Percentiles rank a stretch among this genome's conserved stretches.
phyloP scores from a whole-genome alignment of 1,140 invertebrate species.

The Tigriopus japonicus region DNA sequence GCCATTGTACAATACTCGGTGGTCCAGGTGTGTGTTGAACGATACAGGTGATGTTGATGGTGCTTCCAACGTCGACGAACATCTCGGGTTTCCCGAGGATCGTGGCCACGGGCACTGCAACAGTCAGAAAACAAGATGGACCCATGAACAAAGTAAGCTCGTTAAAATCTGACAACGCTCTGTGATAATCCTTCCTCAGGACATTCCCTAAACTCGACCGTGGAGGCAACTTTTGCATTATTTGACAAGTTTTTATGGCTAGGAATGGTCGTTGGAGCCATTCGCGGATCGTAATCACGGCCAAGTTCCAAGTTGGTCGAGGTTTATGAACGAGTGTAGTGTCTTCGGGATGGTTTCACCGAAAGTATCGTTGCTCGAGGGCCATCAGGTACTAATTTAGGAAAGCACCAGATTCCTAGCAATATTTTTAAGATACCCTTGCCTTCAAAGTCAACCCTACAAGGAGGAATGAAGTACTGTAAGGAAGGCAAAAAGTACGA shows the following conservation, averaged over 20 bases:
- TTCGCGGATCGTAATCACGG: neutral
- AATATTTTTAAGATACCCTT: too few relatives aligned
- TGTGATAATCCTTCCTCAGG: neutral
- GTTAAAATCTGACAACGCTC: neutral
- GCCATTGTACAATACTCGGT: constrained; percentile 22
- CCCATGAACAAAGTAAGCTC: neutral
- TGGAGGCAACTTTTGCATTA: neutral
- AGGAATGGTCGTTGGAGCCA: neutral
- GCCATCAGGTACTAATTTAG: too few relatives aligned
- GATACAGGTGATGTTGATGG: constrained; percentile 25
- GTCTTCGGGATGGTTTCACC: too few relatives aligned
- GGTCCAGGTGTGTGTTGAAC: constrained; percentile 23
- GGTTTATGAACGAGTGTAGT: too few relatives aligned
- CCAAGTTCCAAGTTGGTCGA: neutral
- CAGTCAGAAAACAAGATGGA: neutral
- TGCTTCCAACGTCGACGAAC: constrained; percentile 22
- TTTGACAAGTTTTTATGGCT: neutral
- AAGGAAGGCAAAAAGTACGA: too few relatives aligned
- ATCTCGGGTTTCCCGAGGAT: constrained; percentile 23
- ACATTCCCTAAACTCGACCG: neutral
- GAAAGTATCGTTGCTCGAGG: too few relatives aligned
- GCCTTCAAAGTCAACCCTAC: too few relatives aligned
- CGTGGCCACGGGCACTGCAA: constrained; percentile 22
- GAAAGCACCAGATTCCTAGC: too few relatives aligned
- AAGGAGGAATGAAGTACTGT: too few relatives aligned